Base-by-base conservation (phyloP, 2,797 vertebrate species). In the Steatocranus sp. region DNA sequence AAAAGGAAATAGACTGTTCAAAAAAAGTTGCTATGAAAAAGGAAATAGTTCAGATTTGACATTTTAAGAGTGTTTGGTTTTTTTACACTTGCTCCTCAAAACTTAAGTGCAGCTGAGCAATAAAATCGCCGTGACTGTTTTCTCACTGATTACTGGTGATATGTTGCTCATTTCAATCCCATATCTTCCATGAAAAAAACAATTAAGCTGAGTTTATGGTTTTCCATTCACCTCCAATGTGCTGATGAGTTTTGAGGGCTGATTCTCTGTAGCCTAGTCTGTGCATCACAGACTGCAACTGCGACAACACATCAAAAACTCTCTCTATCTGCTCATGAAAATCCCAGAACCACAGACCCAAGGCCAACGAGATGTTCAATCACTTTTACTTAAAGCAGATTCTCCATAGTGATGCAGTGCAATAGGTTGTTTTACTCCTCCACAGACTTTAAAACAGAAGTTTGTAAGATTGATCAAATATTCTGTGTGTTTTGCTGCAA, bases 241-340 rank as follows among this genome's bases (percentile, higher is more conserved):
- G 25, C 66, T 73, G 66, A 73, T 88, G 85, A 81, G 83, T 77
- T 68, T 56, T 81, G 50, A 68, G 27, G 86, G 83, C 50, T 30
- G 58, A 83, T 81, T 85, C 87, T 79, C 88, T 84, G 73, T 80
- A 82, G 84, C 84, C 74, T 74, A 34, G 75, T 34, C 76, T 41
- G 36, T 79, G 81, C 88, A 81, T 89, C 14, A 43, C 30, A 46
- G 83, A 86, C 82, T 82, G 82, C 87, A 86, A 87, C 81, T 82
- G 75, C 81, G 79, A 50, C 8, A 2, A 85, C 76, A 92, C 84
- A 87, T 92, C 88, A 89, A 91, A 90, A 89, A 87, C 78, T 78
- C 81, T 82, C 78, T 80, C 73, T 77, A 63, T 82, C 75, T 87
- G 23, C 79, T 83, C 75, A 76, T 58, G 74, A 88, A 87, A 85